Base-by-base conservation (phyloP, 2,797 vertebrate genomes). In the Gymnoscopelus braueri region DNA sequence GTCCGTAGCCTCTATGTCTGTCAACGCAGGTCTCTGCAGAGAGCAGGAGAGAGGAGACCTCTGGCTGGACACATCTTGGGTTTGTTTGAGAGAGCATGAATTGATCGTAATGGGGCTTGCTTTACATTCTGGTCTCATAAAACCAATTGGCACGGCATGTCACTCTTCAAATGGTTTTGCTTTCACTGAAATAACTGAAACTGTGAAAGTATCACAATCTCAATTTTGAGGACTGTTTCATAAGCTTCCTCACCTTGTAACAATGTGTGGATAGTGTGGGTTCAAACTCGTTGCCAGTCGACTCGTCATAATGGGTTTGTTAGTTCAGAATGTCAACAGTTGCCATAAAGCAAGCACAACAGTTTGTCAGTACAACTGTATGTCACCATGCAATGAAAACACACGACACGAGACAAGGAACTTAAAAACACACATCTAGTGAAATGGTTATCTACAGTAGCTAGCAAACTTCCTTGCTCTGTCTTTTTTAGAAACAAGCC, bases 391-490 rank as follows among this genome's bases (percentile, higher is more conserved):
- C n/a, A 50, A 23, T 59, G 0, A 48, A 48, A 11, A n/a, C 4
- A 19, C 51, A 3, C 15, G 1, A 19, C 39, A 3, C 15, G 0
- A 65, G 23, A 47, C 4, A 35, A 67, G 23, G 26, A 67, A n/a
- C 44, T 58, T 10, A 5, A 49, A 48, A 47, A 15, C 1, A 51
- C 3, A 12, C 48, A 67, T 49, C 15, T 23, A 26, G 50, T 14
- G 29, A 65, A 80, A 79, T 68, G 72, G 72, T 66, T 58, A 63
- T 51, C 4, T 15, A 70, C 26, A 23, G 47, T 1, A 10, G 8
- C 1, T 19, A 1, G 60, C n/a, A 55, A 58, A 54, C 14, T 52
- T 19, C 19, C 19, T 19, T 19, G 19, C 44, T 49, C 32, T 24
- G 60, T 48, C 26, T 67, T 55, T 19, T 13, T 64, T 13, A 8